phyloP scores from a whole-genome alignment of 2,113 vertebrate species.

The Romanogobio albipinnatus region DNA sequence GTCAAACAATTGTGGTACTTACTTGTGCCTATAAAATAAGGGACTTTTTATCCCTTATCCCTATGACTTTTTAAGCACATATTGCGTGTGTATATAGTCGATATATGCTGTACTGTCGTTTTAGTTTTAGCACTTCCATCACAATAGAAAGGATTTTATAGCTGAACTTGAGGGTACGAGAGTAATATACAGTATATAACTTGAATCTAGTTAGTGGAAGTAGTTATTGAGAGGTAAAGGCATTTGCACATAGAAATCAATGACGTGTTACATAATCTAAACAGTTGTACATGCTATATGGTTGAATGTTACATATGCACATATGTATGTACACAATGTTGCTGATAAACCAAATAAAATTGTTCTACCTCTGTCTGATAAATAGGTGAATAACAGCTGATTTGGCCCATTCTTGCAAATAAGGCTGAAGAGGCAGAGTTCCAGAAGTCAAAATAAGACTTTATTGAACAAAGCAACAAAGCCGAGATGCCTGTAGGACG shows the following conservation, averaged over 20 bases:
- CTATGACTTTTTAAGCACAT: not conserved
- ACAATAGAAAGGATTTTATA: slow-evolving; percentile 10
- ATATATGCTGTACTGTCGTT: not conserved
- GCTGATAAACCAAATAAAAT: slow-evolving; percentile 45
- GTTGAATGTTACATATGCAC: not conserved
- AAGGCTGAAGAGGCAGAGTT: no score
- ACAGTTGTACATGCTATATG: not conserved
- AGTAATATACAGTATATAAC: not conserved
- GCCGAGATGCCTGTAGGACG: no score
- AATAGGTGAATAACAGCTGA: not conserved
- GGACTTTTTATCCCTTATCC: not conserved
- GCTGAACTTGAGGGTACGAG: not conserved
- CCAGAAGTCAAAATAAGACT: no score
- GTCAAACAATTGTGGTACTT: not conserved
- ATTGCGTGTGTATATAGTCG: not conserved
- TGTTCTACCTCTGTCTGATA: not conserved
- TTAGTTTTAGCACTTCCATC: not conserved
- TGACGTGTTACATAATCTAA: not conserved
- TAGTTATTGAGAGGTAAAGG: not conserved
- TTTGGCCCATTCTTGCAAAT: not conserved
- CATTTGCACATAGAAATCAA: not conserved
- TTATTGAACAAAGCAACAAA: no score
- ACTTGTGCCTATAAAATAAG: slow-evolving; percentile 25
- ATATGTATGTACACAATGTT: not conserved
- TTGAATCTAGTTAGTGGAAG: not conserved